These are phyloP conservation scores for Leuciscus waleckii DNA, from an alignment of 2,797 vertebrate genomes.

Conservation along the genomic window DNA sequence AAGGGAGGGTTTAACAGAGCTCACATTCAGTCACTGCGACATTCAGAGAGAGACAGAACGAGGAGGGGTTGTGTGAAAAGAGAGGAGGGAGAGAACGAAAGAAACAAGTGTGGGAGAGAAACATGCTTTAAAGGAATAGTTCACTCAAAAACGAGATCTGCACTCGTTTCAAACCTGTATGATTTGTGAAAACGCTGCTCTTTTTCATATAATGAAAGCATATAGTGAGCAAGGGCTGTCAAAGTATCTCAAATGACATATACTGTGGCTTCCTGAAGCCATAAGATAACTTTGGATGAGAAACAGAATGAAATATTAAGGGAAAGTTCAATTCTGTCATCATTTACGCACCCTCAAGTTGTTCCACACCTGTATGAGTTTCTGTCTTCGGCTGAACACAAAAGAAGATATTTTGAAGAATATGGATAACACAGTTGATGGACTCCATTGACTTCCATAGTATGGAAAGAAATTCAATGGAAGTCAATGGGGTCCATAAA, in stretches of 20 bases:
- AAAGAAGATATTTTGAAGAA: no score
- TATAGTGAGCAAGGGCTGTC: background rate
- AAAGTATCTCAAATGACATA: background rate
- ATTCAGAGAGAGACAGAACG: conserved; percentile 55
- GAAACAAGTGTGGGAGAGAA: conserved; percentile 54
- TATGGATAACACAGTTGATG: background rate
- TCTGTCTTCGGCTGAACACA: no score
- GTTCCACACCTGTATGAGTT: background rate
- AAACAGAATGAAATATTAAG: background rate
- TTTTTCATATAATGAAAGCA: background rate
- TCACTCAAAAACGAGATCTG: background rate
- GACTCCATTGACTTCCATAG: no score
- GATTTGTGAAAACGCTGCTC: background rate
- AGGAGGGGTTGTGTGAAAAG: conserved; percentile 53
- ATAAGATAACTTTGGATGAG: background rate
- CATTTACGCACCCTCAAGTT: background rate
- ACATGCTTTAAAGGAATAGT: conserved; percentile 45
- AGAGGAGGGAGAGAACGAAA: conserved; percentile 49
- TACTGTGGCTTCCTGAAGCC: background rate
- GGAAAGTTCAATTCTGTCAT: background rate
- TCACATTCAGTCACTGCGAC: conserved; percentile 52
- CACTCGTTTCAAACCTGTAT: background rate
- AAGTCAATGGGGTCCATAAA: no score
- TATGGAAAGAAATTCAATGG: no score
- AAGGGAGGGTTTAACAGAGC: conserved; percentile 48